phyloP scores from a whole-genome alignment of 2,888 invertebrate genomes.

The Chrysomela aeneicollis region DNA sequence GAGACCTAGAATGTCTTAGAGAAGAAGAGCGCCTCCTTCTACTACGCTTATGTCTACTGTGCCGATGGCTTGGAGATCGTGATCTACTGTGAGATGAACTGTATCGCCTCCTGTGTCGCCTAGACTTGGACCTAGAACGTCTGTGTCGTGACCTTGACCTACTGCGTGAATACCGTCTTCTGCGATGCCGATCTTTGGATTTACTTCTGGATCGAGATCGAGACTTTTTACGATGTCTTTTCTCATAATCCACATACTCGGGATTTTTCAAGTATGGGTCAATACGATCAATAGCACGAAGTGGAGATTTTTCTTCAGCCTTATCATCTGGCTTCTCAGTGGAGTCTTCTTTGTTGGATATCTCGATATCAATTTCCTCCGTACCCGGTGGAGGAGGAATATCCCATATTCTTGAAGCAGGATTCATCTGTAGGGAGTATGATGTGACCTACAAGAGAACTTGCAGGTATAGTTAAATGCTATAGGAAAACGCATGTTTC shows the following conservation, averaged over 20 bases:
- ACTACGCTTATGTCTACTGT: conserved; percentile 33
- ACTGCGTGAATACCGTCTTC: conserved; percentile 41
- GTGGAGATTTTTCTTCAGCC: conserved; percentile 4
- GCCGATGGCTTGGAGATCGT: conserved; percentile 32
- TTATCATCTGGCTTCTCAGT: conserved; percentile 17
- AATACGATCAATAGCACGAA: conserved; percentile 48
- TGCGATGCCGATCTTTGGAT: conserved; percentile 43
- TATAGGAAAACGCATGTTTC: conserved; percentile 46
- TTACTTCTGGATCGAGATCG: conserved; percentile 44
- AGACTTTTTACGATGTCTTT: conserved; percentile 29
- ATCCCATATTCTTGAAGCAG: conserved; percentile 53
- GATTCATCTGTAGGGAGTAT: conserved; percentile 53
- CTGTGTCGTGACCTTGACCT: conserved; percentile 42
- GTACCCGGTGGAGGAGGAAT: conserved; percentile 61
- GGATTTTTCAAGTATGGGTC: conserved; percentile 56
- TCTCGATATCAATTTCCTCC: conserved; percentile 47
- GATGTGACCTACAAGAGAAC: conserved; percentile 63
- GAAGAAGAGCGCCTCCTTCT: conserved; percentile 25
- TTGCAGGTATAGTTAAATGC: conserved; percentile 63
- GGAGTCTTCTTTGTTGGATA: conserved; percentile 14
- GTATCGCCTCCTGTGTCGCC: conserved; percentile 37
- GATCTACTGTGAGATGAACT: conserved; percentile 40
- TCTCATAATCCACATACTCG: conserved; percentile 52
- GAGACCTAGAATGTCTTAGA: conserved; percentile 39
- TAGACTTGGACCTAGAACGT: conserved; percentile 41